Base-by-base conservation (phyloP, 2,888 invertebrate genomes). In the Metacarcinus magister region DNA sequence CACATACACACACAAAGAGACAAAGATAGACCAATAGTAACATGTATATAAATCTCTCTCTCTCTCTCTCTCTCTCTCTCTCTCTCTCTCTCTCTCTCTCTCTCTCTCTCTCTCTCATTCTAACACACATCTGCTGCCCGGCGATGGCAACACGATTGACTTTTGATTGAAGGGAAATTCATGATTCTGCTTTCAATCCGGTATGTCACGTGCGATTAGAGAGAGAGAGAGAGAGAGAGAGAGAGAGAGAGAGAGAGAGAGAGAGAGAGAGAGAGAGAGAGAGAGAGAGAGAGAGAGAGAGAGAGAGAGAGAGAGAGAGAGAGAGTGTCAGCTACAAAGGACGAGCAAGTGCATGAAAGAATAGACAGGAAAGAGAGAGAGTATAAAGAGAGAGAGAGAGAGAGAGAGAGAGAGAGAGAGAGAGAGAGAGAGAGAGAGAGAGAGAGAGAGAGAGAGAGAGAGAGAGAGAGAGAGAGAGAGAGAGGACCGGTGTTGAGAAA, bases 361-460 rank as follows among this genome's bases (percentile, higher is more conserved):
- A 54, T 54, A 16, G 54, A 54, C 54, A 54, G 67, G 67, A 67
- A n/a, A 67, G 67, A 67, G 67, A 67, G 19, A 67, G 67, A 67
- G 67, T 23, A 82, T 13, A 32, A 32, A 82, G 82, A 82, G 82
- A 82, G 82, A 82, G 82, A 82, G 82, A 82, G 67, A 67, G 67
- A 67, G 67, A 67, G 67, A 67, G 67, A 67, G 67, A 67, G 67
- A 67, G 67, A 67, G 67, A 67, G 67, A 67, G 67, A 67, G 67
- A 67, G 67, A 67, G 67, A 67, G 67, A 67, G 67, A 67, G 67
- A 92, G 92, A 92, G 48, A 92, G 32, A 92, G 48, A 92, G 48
- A 48, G 16, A 92, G 48, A 92, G 92, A 92, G 92, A 92, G 46
- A 48, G 92, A 92, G 92, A 92, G 92, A 46, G 48, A 48, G 48